Evolutionary conservation across 2,797 vertebrate genomes (phyloP).

Genomic region (Triplophysa yarkandensis): DNA sequence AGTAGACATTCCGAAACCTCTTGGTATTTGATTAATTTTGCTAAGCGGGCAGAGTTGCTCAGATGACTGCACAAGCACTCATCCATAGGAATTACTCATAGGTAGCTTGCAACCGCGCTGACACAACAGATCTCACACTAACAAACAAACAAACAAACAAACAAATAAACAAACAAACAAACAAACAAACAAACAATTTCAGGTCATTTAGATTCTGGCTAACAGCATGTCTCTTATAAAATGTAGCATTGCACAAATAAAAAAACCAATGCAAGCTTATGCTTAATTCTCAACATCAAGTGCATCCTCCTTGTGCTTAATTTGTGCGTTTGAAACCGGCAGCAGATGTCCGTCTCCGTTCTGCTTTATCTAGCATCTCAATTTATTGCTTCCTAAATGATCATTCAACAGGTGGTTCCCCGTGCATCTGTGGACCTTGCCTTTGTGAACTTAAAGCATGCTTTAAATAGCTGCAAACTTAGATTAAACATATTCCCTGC

Average conservation of each 20-base stretch:
- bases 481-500: constrained; percentile 64
- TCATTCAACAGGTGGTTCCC: constrained; percentile 66
- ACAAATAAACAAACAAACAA: constrained; percentile 12
- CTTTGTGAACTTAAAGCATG: constrained; percentile 67
- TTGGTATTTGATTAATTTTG: constrained; percentile 45
- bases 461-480: constrained; percentile 67
- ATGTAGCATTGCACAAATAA: neutral
- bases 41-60: constrained; percentile 62
- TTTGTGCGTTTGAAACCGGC: constrained; percentile 69
- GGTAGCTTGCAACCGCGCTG: constrained; percentile 28
- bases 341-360: constrained; percentile 70
- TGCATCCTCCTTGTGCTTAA: constrained; percentile 68
- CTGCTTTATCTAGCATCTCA: constrained; percentile 65
- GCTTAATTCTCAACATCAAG: constrained; percentile 65
- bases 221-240: constrained; percentile 13
- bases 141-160: constrained; percentile 15
- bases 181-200: constrained; percentile 14
- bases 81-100: constrained; percentile 12
- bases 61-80: constrained; percentile 19
- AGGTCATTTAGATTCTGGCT: constrained; percentile 6
- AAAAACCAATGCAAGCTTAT: constrained; percentile 2
- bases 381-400: constrained; percentile 77
- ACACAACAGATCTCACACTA: neutral
- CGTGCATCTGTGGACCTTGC: constrained; percentile 65
- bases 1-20: constrained; percentile 23